Conservation (phyloP, 2,113 vertebrate species). For the Gopherus evgoodei region DNA sequence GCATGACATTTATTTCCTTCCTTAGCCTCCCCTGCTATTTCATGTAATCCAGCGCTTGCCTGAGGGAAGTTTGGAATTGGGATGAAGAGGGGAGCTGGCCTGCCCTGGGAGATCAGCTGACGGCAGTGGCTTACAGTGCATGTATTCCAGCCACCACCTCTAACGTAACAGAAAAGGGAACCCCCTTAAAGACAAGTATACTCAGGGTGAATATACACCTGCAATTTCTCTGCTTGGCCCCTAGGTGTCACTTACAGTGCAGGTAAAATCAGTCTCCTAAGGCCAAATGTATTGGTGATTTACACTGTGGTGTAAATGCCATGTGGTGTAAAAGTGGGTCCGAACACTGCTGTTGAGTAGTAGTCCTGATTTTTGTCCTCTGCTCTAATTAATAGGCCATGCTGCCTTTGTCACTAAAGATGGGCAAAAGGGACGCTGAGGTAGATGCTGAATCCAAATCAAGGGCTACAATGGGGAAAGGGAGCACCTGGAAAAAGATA, state of each 20-base stretch:
- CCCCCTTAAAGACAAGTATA: background rate
- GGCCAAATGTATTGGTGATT: background rate
- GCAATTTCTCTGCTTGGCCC: conserved; percentile 52
- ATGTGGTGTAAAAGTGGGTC: background rate
- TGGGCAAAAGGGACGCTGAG: background rate
- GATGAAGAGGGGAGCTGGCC: accelerated
- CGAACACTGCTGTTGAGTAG: background rate
- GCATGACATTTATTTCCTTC: background rate
- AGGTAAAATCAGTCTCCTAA: conserved; percentile 19
- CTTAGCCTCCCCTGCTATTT: background rate
- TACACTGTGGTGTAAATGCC: background rate
- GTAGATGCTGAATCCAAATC: background rate
- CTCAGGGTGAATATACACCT: background rate
- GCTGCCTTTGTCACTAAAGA: background rate
- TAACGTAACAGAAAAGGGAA: background rate
- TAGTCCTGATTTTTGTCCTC: background rate
- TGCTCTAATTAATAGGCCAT: background rate
- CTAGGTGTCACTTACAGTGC: conserved; percentile 71
- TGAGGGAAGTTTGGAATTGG: background rate
- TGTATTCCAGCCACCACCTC: background rate
- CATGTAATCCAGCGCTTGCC: accelerated
- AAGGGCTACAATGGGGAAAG: background rate
- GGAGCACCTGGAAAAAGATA: background rate
- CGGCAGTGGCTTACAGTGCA: accelerated
- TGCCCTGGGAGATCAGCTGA: accelerated